These are phyloP conservation scores for Coelogynopora nodosa DNA, from an alignment of 2,888 invertebrate genomes.

Conservation along the genomic window DNA sequence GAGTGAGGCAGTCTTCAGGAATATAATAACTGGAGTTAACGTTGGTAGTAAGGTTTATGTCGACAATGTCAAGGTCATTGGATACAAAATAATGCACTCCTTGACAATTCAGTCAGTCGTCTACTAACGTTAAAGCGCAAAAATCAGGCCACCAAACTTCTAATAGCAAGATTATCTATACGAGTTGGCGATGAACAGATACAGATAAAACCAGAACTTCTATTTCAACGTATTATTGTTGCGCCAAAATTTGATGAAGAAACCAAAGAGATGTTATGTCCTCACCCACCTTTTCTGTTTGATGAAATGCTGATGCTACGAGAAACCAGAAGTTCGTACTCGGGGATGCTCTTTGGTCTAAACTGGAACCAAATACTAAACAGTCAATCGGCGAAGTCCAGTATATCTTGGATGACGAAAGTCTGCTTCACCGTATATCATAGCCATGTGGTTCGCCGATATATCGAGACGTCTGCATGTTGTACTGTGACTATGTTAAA, in stretches of 20 bases:
- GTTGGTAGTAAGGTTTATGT: neutral
- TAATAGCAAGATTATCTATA: conserved; percentile 41
- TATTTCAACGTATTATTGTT: neutral
- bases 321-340: conserved; percentile 48
- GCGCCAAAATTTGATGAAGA: neutral
- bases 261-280: conserved; percentile 45
- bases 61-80: neutral
- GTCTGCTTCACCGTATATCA: conserved; percentile 40
- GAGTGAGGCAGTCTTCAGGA: neutral
- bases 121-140: conserved; percentile 17
- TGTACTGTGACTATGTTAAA: conserved; percentile 47
- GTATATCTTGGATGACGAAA: too few species aligned
- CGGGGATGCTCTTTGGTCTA: conserved; percentile 47
- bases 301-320: conserved; percentile 46
- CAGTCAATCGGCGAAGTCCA: neutral
- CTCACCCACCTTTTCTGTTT: conserved; percentile 49
- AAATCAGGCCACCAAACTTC: conserved; percentile 45
- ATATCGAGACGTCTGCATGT: conserved; percentile 47
- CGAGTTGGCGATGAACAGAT: neutral
- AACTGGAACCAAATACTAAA: neutral
- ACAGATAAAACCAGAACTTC: neutral
- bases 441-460: conserved; percentile 48
- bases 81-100: neutral
- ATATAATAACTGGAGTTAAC: neutral
- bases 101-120: neutral